Percentiles rank a stretch among this genome's conserved stretches.
Evolutionary conservation across 2,888 invertebrate genomes (phyloP).

Genomic region (Alloscopus bannaensis): DNA sequence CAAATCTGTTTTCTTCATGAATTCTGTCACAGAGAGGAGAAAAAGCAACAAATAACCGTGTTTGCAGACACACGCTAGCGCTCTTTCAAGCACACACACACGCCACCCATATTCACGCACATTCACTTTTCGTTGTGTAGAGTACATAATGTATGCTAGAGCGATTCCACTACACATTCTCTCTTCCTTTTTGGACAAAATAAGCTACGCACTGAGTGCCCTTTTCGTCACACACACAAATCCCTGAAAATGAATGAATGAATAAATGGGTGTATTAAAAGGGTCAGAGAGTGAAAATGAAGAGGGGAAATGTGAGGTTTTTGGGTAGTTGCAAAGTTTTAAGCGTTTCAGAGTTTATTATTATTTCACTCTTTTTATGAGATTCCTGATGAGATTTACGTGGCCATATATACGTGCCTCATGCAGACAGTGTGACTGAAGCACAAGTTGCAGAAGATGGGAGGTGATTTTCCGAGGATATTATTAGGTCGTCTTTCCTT

Average conservation of each 20-base stretch:
- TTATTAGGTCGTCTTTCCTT: neutral
- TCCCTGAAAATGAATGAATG: slow-evolving; percentile 24
- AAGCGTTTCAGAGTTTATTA: slow-evolving; percentile 50
- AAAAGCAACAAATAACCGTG: slow-evolving; percentile 30
- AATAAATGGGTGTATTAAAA: slow-evolving; percentile 26
- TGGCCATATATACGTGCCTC: neutral
- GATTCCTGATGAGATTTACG: slow-evolving; percentile 30
- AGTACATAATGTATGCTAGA: neutral
- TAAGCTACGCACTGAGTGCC: no score
- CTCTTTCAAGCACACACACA: neutral
- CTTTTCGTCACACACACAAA: no score
- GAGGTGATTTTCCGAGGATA: slow-evolving; percentile 10
- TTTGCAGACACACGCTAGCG: neutral
- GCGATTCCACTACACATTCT: neutral
- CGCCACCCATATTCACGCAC: neutral
- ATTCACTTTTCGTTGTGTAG: neutral
- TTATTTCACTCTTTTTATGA: slow-evolving; percentile 50
- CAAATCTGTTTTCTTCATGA: slow-evolving; percentile 32
- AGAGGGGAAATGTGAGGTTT: slow-evolving; percentile 25
- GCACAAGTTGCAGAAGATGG: neutral
- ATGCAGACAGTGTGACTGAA: neutral
- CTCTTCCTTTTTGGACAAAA: no score
- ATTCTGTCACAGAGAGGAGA: slow-evolving; percentile 26
- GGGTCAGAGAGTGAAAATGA: slow-evolving; percentile 32
- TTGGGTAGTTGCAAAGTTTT: neutral